A percentile compares a stretch with the other conserved stretches of the same genome.
Conservation (phyloP, 2,888 invertebrate species). For the Drosophila suboccidentalis region DNA sequence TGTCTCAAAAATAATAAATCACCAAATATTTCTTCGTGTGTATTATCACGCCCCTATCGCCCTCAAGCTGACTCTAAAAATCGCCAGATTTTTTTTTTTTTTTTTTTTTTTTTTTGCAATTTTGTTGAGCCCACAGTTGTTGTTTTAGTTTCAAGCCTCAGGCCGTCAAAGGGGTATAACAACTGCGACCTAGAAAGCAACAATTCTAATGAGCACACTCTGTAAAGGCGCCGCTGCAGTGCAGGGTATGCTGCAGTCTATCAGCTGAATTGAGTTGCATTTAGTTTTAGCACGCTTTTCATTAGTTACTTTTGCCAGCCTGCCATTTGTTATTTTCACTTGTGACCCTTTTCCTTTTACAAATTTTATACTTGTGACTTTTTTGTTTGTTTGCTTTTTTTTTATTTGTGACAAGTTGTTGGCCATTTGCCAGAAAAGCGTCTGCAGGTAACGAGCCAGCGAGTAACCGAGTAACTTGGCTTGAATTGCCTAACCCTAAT, state of each 20-base stretch:
- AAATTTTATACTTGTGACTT: slow-evolving; percentile 26
- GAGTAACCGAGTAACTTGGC: slow-evolving; percentile 3
- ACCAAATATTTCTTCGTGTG: not conserved
- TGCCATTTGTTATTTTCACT: slow-evolving; percentile 49
- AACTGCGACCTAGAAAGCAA: not conserved
- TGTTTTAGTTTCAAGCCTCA: slow-evolving; percentile 15
- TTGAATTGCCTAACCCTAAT: slow-evolving; percentile 29
- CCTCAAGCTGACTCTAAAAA: slow-evolving; percentile 32
- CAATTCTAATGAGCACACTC: not conserved
- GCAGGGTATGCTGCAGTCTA: not conserved
- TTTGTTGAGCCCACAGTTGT: slow-evolving; percentile 29
- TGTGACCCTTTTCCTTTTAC: slow-evolving; percentile 33
- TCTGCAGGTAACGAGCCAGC: slow-evolving; percentile 13
- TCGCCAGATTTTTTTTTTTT: too few relatives aligned
- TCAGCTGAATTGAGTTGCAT: not conserved
- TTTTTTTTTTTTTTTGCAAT: slow-evolving; percentile 31
- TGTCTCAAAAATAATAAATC: too few relatives aligned
- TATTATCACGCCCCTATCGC: slow-evolving; percentile 4
- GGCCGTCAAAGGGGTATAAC: not conserved
- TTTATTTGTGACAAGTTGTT: slow-evolving; percentile 44
- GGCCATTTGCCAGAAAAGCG: slow-evolving; percentile 34
- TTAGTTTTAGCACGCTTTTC: slow-evolving; percentile 43
- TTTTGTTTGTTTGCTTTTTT: slow-evolving; percentile 11
- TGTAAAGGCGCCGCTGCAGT: not conserved
- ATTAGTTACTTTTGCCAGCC: slow-evolving; percentile 55